Base-by-base conservation (phyloP, 1,140 invertebrate genomes). In the Thaumatotibia leucotreta region DNA sequence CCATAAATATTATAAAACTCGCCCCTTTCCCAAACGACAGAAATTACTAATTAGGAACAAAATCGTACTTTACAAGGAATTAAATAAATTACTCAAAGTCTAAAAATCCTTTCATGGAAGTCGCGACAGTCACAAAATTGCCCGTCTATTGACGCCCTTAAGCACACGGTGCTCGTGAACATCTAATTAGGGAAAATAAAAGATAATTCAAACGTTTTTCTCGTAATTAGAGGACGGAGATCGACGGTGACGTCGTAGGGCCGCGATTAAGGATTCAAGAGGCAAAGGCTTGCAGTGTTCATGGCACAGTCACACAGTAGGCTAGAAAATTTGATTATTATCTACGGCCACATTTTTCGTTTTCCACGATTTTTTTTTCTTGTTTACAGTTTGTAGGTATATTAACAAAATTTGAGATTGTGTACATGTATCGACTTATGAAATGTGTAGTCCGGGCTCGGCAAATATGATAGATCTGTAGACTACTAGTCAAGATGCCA, bases 191-290 rank as follows among this genome's bases (percentile, higher is more conserved):
- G 77, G 65, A 73, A 58, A 58, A 58, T 58, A 58, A 58, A 58
- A 31, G 52, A 58, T 58, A 58, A 58, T 58, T 58, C 52, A 58
- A 58, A 58, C 52, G 52, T 58, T 58, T 58, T 58, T 58, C 52
- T 58, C 52, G 52, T 58, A 58, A 58, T 58, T 58, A 58, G 52
- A 58, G 29, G 52, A 58, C 52, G 52, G n/a, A 58, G 52, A 58
- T 58, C 52, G 52, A 29, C 52, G 52, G 52, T 58, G 52, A 58
- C 52, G 52, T 58, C 52, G 52, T 27, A 58, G 52, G 27, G 74
- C 75, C 66, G 65, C 76, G 72, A 80, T 84, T 86, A 80, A 77
- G 67, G 69, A 80, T 83, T 86, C 76, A 81, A 83, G 77, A 76
- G 76, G 80, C 69, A 71, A 64, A 45, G 39, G 63, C 63, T 64